A percentile compares a stretch with the other conserved stretches of the same genome.
Conservation (phyloP, 2,113 vertebrate species). For the Sciurus niger region DNA sequence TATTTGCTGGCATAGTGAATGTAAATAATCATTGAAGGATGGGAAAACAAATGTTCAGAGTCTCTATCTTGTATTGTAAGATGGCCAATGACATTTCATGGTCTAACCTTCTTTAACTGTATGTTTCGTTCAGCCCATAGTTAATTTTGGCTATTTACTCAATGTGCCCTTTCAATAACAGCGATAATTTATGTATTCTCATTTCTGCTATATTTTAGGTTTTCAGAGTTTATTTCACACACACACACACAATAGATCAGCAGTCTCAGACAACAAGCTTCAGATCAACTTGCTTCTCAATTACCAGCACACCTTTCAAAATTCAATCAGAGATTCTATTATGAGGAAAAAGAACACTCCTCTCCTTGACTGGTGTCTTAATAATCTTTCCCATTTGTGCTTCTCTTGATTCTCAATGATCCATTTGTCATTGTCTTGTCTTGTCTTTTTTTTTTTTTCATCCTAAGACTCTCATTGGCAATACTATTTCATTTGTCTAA, state of each 20-base stretch:
- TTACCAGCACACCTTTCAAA: constrained; percentile 45
- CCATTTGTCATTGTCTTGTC: constrained; percentile 30
- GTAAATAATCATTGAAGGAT: constrained; percentile 27
- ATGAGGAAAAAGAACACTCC: neutral
- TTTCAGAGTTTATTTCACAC: constrained; percentile 17
- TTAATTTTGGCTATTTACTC: neutral
- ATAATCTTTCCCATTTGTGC: neutral
- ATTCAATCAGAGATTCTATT: constrained; percentile 44
- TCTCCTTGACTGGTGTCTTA: constrained; percentile 42
- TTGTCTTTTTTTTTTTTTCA: constrained; percentile 47
- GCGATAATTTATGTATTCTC: constrained; percentile 5
- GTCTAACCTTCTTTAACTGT: neutral
- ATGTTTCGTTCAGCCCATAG: neutral
- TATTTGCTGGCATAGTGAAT: constrained; percentile 1
- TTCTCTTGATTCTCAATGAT: neutral
- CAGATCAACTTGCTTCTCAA: constrained; percentile 11
- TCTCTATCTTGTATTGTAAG: neutral
- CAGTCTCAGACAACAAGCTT: constrained; percentile 10
- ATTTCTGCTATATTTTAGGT: constrained; percentile 26
- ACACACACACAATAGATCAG: neutral
- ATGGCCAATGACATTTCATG: constrained; percentile 9
- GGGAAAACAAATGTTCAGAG: neutral
- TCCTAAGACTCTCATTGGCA: neutral
- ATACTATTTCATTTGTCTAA: constrained; percentile 22
- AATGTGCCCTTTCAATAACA: constrained; percentile 26